These are phyloP conservation scores for Rhabdomys pumilio DNA, from an alignment of 2,797 vertebrate genomes.

Conservation along the genomic window DNA sequence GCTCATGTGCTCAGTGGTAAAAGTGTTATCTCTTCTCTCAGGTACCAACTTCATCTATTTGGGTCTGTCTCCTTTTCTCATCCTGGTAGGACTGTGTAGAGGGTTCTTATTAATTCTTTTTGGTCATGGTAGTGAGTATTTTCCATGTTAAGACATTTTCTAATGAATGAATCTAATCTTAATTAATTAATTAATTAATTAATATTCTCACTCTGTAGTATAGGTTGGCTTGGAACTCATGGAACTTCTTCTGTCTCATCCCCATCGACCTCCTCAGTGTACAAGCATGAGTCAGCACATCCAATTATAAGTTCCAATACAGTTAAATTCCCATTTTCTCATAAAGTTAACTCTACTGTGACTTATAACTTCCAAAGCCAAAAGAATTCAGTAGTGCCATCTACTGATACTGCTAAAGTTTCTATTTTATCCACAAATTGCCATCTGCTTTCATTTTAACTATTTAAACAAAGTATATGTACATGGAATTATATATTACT, in stretches of 20 bases:
- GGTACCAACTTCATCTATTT: neutral
- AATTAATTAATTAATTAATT: neutral
- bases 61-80: neutral
- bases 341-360: conserved; percentile 1
- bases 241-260: neutral
- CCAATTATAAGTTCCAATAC: neutral
- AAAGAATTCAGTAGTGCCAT: neutral
- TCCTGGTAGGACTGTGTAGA: neutral
- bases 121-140: conserved; percentile 4
- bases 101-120: neutral
- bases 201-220: neutral
- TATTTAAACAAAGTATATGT: neutral
- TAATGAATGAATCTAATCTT: neutral
- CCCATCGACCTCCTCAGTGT: neutral
- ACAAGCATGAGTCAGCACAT: neutral
- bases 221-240: neutral
- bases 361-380: neutral
- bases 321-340: neutral
- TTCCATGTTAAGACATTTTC: neutral
- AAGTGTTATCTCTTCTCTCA: neutral
- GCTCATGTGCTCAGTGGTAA: neutral
- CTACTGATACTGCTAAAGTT: neutral
- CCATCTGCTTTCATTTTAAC: neutral
- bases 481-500: neutral
- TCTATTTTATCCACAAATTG: neutral